Base-by-base conservation (phyloP, 2,888 invertebrate species). In the Octonoba sinensis region DNA sequence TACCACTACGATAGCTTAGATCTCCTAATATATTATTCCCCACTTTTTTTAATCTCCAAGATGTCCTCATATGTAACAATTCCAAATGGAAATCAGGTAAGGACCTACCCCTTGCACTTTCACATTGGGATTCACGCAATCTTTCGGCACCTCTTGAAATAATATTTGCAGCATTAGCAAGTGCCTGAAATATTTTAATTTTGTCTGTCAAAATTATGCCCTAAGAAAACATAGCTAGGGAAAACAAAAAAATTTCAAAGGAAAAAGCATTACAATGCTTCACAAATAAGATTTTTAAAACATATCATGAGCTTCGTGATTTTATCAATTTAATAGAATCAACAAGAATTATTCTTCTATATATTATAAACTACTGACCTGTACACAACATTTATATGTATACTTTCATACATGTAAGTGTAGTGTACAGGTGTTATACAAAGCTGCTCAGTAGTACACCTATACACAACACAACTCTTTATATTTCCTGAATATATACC, bases 21-120 rank as follows among this genome's bases (percentile, higher is more conserved):
- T 98, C 98, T 0, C 98, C 98, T 71, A 98, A 94, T 77, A 98
- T 98, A 0, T 95, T 93, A 88, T 96, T 96, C 0, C 96, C 96
- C 0, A 96, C 96, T 90, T 97, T 97, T 88, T 97, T 96, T n/a
- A 98, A 89, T 64, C 97, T 91, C 97, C 97, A 98, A 87, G 96
- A 96, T 87, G 97, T 97, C 54, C 98, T 89, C 62, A 98, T 90
- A 79, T 95, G 91, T 36, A 97, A 88, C 73, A 98, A 89, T 87
- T 98, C 97, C 76, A 96, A 94, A 87, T 98, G 97, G 87, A 98
- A 98, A 88, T 98, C 97, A 0, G 94, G 93, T 85, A 93, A 92
- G 84, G 93, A 93, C 46, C 94, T 91, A 84, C 87, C 86, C 12
- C 86, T 69, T 18, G 87, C 86, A 16, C 92, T 91, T 89, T 97